Evolutionary conservation across 2,113 vertebrate genomes (phyloP).

Genomic region (Natator depressus): DNA sequence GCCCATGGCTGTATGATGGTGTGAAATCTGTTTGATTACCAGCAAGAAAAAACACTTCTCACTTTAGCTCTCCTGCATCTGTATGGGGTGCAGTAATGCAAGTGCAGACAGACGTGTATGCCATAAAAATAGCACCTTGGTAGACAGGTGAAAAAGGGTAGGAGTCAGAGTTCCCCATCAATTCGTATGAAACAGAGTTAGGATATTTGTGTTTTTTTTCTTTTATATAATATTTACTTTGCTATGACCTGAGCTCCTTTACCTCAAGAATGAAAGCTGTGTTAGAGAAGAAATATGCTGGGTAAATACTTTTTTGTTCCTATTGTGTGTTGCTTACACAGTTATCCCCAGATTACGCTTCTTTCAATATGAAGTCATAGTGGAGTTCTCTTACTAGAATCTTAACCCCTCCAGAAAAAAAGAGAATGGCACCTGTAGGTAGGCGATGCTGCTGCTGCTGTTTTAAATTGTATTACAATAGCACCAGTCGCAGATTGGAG

Average conservation of each 20-base stretch:
- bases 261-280: neutral
- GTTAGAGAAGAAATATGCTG: neutral
- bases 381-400: neutral
- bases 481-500: neutral
- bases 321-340: neutral
- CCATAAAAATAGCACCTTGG: neutral
- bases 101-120: neutral
- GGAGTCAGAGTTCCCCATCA: neutral
- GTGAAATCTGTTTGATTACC: neutral
- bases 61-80: neutral
- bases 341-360: neutral
- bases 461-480: neutral
- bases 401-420: rapidly evolving
- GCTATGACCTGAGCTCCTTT: neutral
- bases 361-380: neutral
- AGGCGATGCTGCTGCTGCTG: neutral
- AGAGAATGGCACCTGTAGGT: neutral
- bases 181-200: neutral
- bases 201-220: neutral
- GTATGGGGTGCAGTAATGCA: neutral
- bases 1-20: neutral
- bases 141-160: neutral
- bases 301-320: neutral
- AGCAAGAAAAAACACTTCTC: neutral
- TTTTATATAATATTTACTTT: neutral